Evolutionary conservation across 2,888 invertebrate species (phyloP).

Genomic region (Heliconius aoede): DNA sequence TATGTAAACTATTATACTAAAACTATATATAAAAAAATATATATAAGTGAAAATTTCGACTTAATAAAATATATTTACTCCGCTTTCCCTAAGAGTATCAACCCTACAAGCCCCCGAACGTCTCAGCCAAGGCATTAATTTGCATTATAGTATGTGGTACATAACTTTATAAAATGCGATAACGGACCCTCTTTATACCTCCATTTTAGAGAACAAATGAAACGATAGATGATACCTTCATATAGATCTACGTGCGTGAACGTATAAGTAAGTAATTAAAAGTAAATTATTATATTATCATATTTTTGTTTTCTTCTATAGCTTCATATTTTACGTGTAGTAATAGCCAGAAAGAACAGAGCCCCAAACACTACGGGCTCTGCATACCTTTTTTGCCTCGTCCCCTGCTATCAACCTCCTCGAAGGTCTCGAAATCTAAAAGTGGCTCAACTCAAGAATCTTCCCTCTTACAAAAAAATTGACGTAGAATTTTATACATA

Average conservation of each 20-base stretch:
- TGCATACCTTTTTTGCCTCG: too few relatives aligned
- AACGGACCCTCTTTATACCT: slow-evolving; percentile 39
- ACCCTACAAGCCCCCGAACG: slow-evolving; percentile 59
- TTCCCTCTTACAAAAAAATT: too few relatives aligned
- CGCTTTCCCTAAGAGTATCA: slow-evolving; percentile 49
- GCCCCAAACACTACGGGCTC: too few relatives aligned
- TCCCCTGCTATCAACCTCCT: too few relatives aligned
- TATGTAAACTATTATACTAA: too few relatives aligned
- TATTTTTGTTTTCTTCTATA: too few relatives aligned
- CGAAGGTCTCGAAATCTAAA: too few relatives aligned
- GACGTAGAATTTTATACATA: too few relatives aligned
- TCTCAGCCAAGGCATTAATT: slow-evolving; percentile 75
- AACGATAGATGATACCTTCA: not conserved
- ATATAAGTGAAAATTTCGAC: not conserved
- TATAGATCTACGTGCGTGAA: not conserved
- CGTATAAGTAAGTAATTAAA: not conserved
- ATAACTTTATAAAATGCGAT: slow-evolving; percentile 74
- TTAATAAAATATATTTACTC: not conserved
- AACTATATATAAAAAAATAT: too few relatives aligned
- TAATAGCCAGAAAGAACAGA: too few relatives aligned
- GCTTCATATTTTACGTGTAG: too few relatives aligned
- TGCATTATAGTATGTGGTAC: slow-evolving; percentile 75
- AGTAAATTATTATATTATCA: not conserved
- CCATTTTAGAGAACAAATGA: slow-evolving; percentile 25
- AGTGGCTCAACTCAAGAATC: too few relatives aligned